Percentiles rank a stretch among this genome's conserved stretches.
Evolutionary conservation across 2,113 vertebrate species (phyloP).

Genomic region (Catharus bicknelli): DNA sequence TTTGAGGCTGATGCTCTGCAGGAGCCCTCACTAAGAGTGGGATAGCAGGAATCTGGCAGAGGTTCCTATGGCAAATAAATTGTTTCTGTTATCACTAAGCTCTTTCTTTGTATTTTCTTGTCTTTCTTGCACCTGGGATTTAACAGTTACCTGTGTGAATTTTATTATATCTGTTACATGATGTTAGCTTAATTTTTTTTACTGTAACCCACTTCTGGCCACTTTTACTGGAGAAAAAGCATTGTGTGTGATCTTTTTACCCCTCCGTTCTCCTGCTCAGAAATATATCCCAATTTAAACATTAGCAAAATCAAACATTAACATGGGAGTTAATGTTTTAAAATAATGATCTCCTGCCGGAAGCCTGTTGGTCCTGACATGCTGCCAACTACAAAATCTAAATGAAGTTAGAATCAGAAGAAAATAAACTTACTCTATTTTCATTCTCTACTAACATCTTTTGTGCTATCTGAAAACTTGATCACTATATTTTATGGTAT

Average conservation of each 20-base stretch:
- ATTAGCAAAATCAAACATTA: conserved; percentile 56
- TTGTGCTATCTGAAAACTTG: conserved; percentile 8
- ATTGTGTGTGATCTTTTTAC: conserved; percentile 4
- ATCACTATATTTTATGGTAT: neutral
- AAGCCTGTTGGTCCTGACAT: conserved; percentile 40
- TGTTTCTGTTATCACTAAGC: neutral
- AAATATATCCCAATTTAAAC: conserved; percentile 46
- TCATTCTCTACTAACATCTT: conserved; percentile 14
- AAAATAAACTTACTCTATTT: conserved; percentile 42
- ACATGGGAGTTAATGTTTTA: conserved; percentile 50
- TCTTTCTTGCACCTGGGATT: neutral
- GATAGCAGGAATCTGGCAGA: neutral
- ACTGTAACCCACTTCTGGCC: neutral
- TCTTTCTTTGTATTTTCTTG: neutral
- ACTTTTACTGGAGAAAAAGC: neutral
- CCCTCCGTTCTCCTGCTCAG: neutral
- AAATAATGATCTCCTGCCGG: conserved; percentile 50
- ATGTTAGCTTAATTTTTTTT: neutral
- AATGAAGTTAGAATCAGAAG: conserved; percentile 51
- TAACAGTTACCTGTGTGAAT: neutral
- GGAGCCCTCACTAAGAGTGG: neutral
- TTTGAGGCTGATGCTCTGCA: neutral
- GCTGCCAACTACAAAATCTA: conserved; percentile 47
- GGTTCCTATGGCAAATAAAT: neutral
- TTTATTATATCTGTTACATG: neutral